Evolutionary conservation across 2,113 vertebrate species (phyloP).

Genomic region (Catharus bicknelli): DNA sequence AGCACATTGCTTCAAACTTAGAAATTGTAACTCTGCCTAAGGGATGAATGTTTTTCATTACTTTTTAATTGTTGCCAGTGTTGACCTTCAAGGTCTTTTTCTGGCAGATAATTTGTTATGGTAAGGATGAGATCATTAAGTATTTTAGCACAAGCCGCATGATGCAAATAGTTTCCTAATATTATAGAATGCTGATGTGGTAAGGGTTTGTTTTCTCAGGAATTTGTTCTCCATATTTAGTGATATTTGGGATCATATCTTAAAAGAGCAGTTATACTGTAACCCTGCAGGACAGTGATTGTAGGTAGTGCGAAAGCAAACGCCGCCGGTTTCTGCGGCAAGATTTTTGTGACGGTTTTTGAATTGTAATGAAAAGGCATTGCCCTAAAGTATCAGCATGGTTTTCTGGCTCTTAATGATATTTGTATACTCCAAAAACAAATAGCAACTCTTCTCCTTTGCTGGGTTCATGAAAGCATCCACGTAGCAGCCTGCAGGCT

Average conservation of each 20-base stretch:
- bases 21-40: constrained; percentile 75
- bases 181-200: constrained; percentile 59
- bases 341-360: not conserved
- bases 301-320: not conserved
- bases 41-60: constrained; percentile 82
- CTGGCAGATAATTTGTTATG: constrained; percentile 79
- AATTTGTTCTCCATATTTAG: constrained; percentile 46
- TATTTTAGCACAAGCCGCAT: constrained; percentile 68
- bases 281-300: not conserved
- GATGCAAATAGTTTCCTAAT: constrained; percentile 66
- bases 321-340: not conserved
- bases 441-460: not conserved
- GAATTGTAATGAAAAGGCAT: not conserved
- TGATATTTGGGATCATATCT: constrained; percentile 11
- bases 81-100: constrained; percentile 80
- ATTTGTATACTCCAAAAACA: constrained; percentile 13
- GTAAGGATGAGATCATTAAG: constrained; percentile 78
- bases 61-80: constrained; percentile 80
- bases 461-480: not conserved
- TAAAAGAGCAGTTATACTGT: not conserved
- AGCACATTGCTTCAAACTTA: constrained; percentile 74
- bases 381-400: not conserved
- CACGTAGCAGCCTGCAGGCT: constrained; percentile 6
- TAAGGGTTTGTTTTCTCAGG: constrained; percentile 48
- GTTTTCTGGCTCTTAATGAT: not conserved